Conservation (phyloP, 23 tunicate species). For the Pegea sp. region DNA sequence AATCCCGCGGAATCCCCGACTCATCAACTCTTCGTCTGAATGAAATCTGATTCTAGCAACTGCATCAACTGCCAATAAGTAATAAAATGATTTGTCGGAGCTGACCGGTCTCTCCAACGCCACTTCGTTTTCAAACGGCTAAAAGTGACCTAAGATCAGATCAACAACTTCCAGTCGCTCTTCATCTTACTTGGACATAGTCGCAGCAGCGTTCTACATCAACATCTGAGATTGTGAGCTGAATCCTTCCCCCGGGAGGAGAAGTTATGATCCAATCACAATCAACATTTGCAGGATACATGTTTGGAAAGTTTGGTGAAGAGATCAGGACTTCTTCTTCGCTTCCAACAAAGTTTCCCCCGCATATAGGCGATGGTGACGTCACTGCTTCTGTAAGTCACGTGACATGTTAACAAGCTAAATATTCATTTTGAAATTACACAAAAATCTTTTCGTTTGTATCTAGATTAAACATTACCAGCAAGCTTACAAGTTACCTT, state of each 20-base stretch:
- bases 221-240: background rate
- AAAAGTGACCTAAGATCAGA: background rate
- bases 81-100: background rate
- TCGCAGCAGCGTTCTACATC: constrained; percentile 1
- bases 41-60: background rate
- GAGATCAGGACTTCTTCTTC: background rate
- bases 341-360: background rate
- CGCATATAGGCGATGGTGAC: background rate
- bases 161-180: no score
- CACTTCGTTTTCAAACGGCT: background rate
- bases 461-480: no score
- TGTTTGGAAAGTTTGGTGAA: background rate
- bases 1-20: background rate
- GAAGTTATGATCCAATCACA: background rate
- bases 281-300: background rate
- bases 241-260: background rate
- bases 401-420: no score
- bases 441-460: background rate
- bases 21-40: background rate
- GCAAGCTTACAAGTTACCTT: no score
- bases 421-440: no score
- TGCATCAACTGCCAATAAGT: background rate
- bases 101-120: background rate
- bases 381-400: background rate
- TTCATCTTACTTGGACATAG: background rate